Conservation (phyloP, 2,888 invertebrate genomes). For the Tyria jacobaeae region DNA sequence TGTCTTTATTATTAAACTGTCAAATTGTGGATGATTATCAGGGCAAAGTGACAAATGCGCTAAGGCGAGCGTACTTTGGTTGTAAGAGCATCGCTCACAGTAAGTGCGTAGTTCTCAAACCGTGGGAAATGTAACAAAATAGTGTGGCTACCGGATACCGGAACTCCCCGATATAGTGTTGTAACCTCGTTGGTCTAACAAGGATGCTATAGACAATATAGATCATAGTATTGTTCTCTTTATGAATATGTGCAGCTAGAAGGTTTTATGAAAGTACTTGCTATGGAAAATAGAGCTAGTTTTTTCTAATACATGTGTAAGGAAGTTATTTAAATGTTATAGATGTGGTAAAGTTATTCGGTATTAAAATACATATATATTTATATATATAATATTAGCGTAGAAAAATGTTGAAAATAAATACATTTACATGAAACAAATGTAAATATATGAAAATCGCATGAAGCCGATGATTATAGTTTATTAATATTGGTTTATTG, state of each 20-base stretch:
- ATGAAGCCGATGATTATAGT: constrained; percentile 46
- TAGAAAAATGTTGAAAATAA: constrained; percentile 14
- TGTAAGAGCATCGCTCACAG: constrained; percentile 86
- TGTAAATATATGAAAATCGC: constrained; percentile 45
- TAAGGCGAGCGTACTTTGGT: constrained; percentile 85
- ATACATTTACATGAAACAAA: constrained; percentile 16
- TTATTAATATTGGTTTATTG: constrained; percentile 22
- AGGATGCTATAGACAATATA: constrained; percentile 54
- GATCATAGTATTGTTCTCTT: constrained; percentile 37
- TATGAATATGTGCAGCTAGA: constrained; percentile 45
- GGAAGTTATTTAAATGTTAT: constrained; percentile 17
- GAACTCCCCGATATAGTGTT: constrained; percentile 41
- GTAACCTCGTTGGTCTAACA: constrained; percentile 40
- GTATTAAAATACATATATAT: too few species aligned
- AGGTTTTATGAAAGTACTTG: constrained; percentile 41
- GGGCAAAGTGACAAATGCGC: constrained; percentile 85
- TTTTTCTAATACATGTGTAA: constrained; percentile 23
- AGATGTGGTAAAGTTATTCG: constrained; percentile 8
- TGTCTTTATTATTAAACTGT: constrained; percentile 42
- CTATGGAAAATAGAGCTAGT: constrained; percentile 48
- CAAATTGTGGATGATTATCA: constrained; percentile 67
- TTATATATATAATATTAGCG: constrained; percentile 3
- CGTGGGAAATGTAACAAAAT: constrained; percentile 38
- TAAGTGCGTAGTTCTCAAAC: constrained; percentile 78
- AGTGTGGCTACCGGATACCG: constrained; percentile 51